Base-by-base conservation (phyloP, 2,113 vertebrate genomes). In the Andinoacara biseriatus region DNA sequence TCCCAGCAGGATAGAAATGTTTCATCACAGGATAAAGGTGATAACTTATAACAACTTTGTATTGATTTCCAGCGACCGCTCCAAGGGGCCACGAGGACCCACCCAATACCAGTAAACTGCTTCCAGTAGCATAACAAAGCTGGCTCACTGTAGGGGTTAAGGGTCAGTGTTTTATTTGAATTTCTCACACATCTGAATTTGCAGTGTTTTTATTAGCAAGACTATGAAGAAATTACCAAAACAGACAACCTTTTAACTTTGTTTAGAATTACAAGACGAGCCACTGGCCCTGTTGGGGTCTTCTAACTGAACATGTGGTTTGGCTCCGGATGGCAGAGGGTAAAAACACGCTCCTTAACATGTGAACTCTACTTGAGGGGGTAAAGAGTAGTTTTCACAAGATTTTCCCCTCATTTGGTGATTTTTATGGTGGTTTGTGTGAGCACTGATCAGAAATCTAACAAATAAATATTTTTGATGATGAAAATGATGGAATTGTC, bases 1-100 rank as follows among this genome's bases (percentile, higher is more conserved):
- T 52, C 43, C 65, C 65, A 52, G 11, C 10, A 69, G 43, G 24
- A 69, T 69, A 20, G 24, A 69, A 52, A 69, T 69, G 65, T 52
- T 72, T 72, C 10, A 31, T 72, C 67, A 54, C 46, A 33, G 31
- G 67, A 54, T 54, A 72, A 72, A 72, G 67, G 67, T 72, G 67
- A 72, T 72, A 0, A 4, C 10, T 54, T 46, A 72, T 17, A 72
- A 24, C 67, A 14, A 52, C 67, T 18, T 72, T 72, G 26, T 14
- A 72, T 54, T 72, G 43, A 72, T 54, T 72, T 72, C 46, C 26
- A 72, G 46, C 9, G 46, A n/a, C 46, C 17, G 29, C 26, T 54
- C 65, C 26, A 52, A 33, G 10, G 46, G 18, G 46, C 7, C 6
- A 54, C 18, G 0, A 54, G 67, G 67, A 72, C 67, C 31, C 26